These are phyloP conservation scores for Agapostemon virescens DNA, from an alignment of 2,888 invertebrate genomes.

Conservation along the genomic window DNA sequence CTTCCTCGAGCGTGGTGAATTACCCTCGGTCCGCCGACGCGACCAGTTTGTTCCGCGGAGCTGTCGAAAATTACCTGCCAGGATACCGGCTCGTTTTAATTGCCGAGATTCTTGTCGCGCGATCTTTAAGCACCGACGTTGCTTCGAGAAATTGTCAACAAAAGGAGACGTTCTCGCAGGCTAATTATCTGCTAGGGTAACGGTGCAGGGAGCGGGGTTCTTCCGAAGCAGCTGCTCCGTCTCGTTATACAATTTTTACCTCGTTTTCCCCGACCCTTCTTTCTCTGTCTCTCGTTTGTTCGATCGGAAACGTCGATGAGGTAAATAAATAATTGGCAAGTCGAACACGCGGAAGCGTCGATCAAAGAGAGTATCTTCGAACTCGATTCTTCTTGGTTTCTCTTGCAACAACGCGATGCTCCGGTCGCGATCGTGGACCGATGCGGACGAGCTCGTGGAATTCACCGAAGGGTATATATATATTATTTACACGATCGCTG, in stretches of 20 bases:
- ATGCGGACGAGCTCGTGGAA: background rate
- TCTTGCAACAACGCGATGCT: background rate
- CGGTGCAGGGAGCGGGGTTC: background rate
- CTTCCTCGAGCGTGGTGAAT: constrained; percentile 1
- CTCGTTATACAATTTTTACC: background rate
- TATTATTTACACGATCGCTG: constrained; percentile 33
- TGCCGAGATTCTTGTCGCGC: background rate
- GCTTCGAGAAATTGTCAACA: background rate
- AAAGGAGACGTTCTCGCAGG: background rate
- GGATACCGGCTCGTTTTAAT: background rate
- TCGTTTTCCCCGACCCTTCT: background rate
- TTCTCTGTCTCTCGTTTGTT: background rate
- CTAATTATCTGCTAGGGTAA: background rate
- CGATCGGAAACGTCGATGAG: too few species aligned
- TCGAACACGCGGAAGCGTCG: background rate
- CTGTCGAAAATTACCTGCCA: background rate
- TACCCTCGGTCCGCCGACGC: background rate
- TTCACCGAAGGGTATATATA: background rate
- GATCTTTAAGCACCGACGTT: background rate
- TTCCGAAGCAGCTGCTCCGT: background rate
- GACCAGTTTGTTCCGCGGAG: background rate
- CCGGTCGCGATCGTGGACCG: background rate
- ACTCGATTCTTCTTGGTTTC: background rate
- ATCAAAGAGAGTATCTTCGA: background rate
- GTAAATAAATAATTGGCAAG: background rate